Base-by-base conservation (phyloP, 2,113 vertebrate genomes). In the Tyrannus savana region DNA sequence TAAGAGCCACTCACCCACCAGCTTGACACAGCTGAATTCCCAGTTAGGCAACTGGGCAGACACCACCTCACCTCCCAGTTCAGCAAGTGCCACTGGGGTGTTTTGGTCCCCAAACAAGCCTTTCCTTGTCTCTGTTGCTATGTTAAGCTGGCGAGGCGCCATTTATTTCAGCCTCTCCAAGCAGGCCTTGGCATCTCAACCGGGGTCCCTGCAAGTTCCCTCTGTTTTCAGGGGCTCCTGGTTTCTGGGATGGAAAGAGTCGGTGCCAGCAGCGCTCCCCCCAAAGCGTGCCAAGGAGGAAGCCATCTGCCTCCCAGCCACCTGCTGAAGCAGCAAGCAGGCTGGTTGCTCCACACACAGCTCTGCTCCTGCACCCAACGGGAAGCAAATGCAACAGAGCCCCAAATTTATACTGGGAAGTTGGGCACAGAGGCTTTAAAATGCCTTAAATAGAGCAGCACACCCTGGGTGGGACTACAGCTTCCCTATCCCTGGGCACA, bases 91-190 rank as follows among this genome's bases (percentile, higher is more conserved):
- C 72, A 81, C 58, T 64, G 17, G 68, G 8, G 4, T 66, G 79
- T 80, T 91, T 50, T 37, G 42, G 18, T 39, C 30, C n/a, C 0
- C 0, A 8, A 86, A 96, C 92, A 95, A 93, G 86, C 55, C 62
- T 50, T 39, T 33, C 13, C 44, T 96, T 95, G 94, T 92, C 35
- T 41, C 55, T 13, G 92, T 95, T 95, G 92, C 94, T 95, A 93
- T 3, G 89, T 50, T 49, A 93, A 60, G 59, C 50, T 85, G 90
- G 94, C 92, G 0, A 63, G 52, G 33, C 69, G 96, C 95, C 94
- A 95, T 78, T 62, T 60, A 81, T 80, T 47, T 73, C 3, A 12
- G 58, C 69, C 72, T 83, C 53, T 16, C 25, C 58, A 19, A 83
- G 53, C 71, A 49, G 74, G 19, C 82, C 85, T 86, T 41, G 50